Evolutionary conservation across 2,888 invertebrate species (phyloP), one percentile per base, ranked within the genome.

Genomic region (Netelia melanura): DNA sequence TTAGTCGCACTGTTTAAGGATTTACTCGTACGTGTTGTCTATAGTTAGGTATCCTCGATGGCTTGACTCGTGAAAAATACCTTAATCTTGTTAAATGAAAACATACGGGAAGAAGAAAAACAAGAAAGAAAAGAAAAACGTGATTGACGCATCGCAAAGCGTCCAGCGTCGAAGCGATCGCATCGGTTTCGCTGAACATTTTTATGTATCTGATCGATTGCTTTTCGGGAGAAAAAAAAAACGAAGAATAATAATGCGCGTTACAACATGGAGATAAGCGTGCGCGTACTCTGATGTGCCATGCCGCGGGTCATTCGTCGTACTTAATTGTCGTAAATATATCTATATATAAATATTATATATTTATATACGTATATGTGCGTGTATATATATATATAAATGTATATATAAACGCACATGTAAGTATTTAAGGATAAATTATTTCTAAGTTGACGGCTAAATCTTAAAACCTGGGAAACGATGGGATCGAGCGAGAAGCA

Each of bases 11-110:
- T 87, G 81, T 90, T 89, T 89, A 89, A 89, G 75, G 85, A 90
- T 88, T 88, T 89, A 89, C 88, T 90, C 89, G 86, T 91, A 90
- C 89, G 88, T 90, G 90, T 91, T 92, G 90, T 92, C 91, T 91
- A 90, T 92, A 92, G 90, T 90, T 91, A 91, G 90, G 89, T 91
- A 88, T 87, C 84, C 84, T 88, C 78, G 84, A 82, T 87, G 85
- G 86, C 87, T 88, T 86, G 84, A 85, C 79, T 72, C 65, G 82
- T 86, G 75, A 81, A 81, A 81, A 76, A 83, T 54, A 54, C 62
- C 65, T 75, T 52, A 79, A 70, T 64, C 71, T 43, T 74, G 65
- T 65, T 62, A 71, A 74, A 82, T 54, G 71, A 76, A 80, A 75
- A 64, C 80, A 52, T 54, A 81, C 80, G 78, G 81, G 78, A 74